Conservation (phyloP, 2,888 invertebrate genomes). For the Dusona sp. region DNA sequence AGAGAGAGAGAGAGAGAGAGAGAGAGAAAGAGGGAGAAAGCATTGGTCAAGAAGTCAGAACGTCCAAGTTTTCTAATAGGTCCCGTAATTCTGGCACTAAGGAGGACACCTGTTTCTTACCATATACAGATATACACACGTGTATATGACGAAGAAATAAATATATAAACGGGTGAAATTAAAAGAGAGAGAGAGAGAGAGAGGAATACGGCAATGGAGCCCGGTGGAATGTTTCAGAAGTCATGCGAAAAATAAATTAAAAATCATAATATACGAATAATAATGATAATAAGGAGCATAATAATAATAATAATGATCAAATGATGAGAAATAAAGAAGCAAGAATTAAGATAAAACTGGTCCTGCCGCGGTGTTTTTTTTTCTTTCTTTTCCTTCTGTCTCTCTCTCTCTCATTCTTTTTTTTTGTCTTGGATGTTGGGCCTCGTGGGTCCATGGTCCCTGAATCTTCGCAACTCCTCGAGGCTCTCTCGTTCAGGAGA, state of each 20-base stretch:
- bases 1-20: no score
- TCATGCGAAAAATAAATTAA: slow-evolving; percentile 55
- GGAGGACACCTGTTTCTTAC: slow-evolving; percentile 43
- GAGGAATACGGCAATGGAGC: slow-evolving; percentile 20
- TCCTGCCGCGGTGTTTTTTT: slow-evolving; percentile 25
- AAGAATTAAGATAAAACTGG: slow-evolving; percentile 38
- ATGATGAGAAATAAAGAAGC: slow-evolving; percentile 46
- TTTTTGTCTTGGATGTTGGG: slow-evolving; percentile 31
- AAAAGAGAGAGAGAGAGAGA: slow-evolving; percentile 3
- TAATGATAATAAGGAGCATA: slow-evolving; percentile 29
- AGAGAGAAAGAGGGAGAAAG: no score
- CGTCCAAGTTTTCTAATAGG: slow-evolving; percentile 7
- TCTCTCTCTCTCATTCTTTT: slow-evolving; percentile 11
- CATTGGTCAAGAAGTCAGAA: slow-evolving; percentile 23
- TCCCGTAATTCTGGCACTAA: slow-evolving; percentile 35
- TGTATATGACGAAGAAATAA: background rate
- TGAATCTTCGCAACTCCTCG: slow-evolving; percentile 38
- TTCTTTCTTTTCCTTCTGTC: slow-evolving; percentile 4
- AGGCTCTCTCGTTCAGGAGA: slow-evolving; percentile 33
- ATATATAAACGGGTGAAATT: background rate
- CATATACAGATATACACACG: background rate
- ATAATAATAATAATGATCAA: slow-evolving; percentile 27
- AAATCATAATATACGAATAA: slow-evolving; percentile 37
- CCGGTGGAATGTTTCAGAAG: slow-evolving; percentile 56
- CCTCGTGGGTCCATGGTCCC: slow-evolving; percentile 37